A percentile compares a stretch with the other conserved stretches of the same genome.
Evolutionary conservation across 2,797 vertebrate species (phyloP).

Genomic region (Crypturellus tataupa): DNA sequence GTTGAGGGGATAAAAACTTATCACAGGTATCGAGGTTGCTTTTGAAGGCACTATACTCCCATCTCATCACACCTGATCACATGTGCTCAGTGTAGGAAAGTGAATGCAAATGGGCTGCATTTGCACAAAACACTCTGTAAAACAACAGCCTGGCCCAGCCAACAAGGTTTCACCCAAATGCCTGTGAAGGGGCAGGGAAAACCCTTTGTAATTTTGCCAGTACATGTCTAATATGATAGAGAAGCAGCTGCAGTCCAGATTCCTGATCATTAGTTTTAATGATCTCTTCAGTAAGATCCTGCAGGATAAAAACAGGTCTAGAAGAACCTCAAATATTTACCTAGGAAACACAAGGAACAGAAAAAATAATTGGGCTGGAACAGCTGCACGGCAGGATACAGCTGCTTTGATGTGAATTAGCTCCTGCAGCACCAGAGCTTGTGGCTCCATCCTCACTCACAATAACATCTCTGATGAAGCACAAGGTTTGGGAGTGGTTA

Average conservation of each 20-base stretch:
- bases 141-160: fast-evolving
- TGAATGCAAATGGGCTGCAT: not conserved
- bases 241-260: not conserved
- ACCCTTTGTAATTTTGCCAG: not conserved
- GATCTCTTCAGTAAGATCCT: not conserved
- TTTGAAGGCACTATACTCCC: not conserved
- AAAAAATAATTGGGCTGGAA: not conserved
- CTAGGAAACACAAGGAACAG: not conserved
- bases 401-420: not conserved
- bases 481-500: not conserved
- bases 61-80: not conserved
- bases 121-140: not conserved
- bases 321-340: not conserved
- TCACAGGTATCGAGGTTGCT: not conserved
- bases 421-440: not conserved
- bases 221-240: not conserved
- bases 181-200: not conserved
- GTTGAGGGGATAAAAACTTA: not conserved
- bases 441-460: not conserved
- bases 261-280: constrained; percentile 22
- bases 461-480: not conserved
- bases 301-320: constrained; percentile 5
- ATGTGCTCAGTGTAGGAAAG: fast-evolving
- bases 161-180: not conserved
- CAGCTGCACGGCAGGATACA: not conserved